These are phyloP conservation scores for Apamea epomidion DNA, from an alignment of 2,888 invertebrate genomes.

Conservation along the genomic window DNA sequence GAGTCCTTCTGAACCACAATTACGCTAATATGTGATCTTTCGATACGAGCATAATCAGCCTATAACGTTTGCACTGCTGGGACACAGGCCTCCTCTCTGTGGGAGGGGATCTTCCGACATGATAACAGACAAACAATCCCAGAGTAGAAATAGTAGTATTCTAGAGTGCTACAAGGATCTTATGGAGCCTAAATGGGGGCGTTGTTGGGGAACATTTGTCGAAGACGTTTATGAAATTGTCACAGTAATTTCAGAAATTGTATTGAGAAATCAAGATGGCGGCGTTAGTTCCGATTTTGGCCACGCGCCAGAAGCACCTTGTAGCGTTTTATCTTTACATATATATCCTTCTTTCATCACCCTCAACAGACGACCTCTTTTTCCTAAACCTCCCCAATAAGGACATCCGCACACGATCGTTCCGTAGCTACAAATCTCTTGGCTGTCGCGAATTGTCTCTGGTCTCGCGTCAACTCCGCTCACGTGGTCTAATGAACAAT, in stretches of 20 bases:
- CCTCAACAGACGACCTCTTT: neutral
- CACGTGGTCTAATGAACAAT: slow-evolving; percentile 74
- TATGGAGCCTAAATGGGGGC: neutral
- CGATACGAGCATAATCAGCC: too few relatives aligned
- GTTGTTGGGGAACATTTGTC: neutral
- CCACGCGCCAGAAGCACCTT: neutral
- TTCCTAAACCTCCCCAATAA: slow-evolving; percentile 22
- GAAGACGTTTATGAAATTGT: neutral
- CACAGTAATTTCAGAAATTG: neutral
- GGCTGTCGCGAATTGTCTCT: slow-evolving; percentile 52
- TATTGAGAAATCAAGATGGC: neutral
- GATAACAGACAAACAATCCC: neutral
- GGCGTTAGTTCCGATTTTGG: neutral
- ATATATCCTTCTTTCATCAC: too few relatives aligned
- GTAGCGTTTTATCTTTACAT: neutral
- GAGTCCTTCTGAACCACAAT: too few relatives aligned
- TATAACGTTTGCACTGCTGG: too few relatives aligned
- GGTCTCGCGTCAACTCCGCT: slow-evolving; percentile 37
- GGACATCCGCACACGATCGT: slow-evolving; percentile 44
- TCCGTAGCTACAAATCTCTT: slow-evolving; percentile 48
- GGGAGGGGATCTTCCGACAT: too few relatives aligned
- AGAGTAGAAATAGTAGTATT: neutral
- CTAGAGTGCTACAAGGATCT: neutral
- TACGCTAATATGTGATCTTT: too few relatives aligned
- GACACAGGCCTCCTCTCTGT: too few relatives aligned